Percentiles rank a stretch among this genome's conserved stretches.
These are phyloP conservation scores for Notolepis coatsorum DNA, from an alignment of 2,797 vertebrate genomes.

Conservation along the genomic window DNA sequence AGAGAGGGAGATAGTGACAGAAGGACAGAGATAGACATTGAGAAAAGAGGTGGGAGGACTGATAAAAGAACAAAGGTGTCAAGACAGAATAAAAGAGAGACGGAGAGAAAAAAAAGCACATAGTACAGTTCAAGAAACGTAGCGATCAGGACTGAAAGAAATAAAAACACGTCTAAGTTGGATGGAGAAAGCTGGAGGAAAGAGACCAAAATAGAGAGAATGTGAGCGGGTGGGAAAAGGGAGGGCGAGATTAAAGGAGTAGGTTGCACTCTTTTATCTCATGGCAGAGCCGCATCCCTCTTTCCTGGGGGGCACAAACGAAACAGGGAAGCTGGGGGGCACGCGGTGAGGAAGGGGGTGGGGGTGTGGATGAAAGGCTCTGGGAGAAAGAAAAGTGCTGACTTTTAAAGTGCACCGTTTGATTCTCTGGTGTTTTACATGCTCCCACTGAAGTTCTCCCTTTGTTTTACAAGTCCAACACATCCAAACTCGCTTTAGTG, in stretches of 20 bases:
- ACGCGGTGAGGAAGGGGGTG: constrained; percentile 14
- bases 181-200: not conserved
- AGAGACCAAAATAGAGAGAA: not conserved
- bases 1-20: constrained; percentile 3
- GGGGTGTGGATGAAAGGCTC: constrained; percentile 34
- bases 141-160: constrained; percentile 5
- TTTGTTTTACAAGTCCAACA: constrained; percentile 12
- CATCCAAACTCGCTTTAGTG: no score
- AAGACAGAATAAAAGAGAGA: constrained; percentile 26
- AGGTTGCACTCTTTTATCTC: constrained; percentile 54
- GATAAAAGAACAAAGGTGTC: not conserved
- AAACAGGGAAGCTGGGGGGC: constrained; percentile 44
- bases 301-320: constrained; percentile 22
- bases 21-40: not conserved
- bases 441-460: constrained; percentile 10
- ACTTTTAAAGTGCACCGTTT: constrained; percentile 49
- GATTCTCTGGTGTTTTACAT: constrained; percentile 47
- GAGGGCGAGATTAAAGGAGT: constrained; percentile 57
- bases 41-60: constrained; percentile 29
- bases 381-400: constrained; percentile 35
- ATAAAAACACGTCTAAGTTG: not conserved
- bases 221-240: constrained; percentile 23
- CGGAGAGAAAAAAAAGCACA: not conserved
- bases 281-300: constrained; percentile 18
- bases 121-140: constrained; percentile 2